Base-by-base conservation (phyloP, 1,140 invertebrate genomes). In the Drosophila kanapiae region DNA sequence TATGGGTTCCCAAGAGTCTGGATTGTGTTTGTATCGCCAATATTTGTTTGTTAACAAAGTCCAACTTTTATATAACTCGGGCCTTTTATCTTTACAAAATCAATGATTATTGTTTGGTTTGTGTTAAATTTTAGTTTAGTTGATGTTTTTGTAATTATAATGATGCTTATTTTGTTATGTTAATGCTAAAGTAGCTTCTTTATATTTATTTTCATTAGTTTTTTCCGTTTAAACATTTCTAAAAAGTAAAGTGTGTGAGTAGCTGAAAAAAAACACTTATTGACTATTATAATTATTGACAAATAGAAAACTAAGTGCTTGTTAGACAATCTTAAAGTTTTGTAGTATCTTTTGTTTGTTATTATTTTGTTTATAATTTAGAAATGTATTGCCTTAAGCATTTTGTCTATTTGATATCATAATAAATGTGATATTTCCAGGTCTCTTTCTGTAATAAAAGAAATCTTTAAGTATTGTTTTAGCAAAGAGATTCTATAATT, bases 31-130 rank as follows among this genome's bases (percentile, higher is more conserved):
- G 18, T 51, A 23, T 47, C 9, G 53, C 29, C 65, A 72, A 76
- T 68, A 82, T 76, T 80, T 76, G 60, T 77, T 33, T 56, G 33
- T 53, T 54, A 37, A 54, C 70, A 78, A 72, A 38, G 69, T 53
- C 16, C 48, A 62, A 62, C 37, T 45, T 49, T 60, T 35, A 47
- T 45, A 70, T 57, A 64, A 60, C 65, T 58, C 14, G 43, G 49
- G 64, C 3, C 27, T 14, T 59, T 69, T 27, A 38, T 54, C 11
- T 14, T 38, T 54, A n/a, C 13, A 54, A 54, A 37, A 54, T 54
- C 13, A 23, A 14, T 14, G 9, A 23, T 53, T 18, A 23, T 16
- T 11, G 16, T 23, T 53, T 35, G 37, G 31, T 5, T 54, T 35
- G 16, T 23, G 16, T 54, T 54, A 6, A 9, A 23, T 23, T 54